Evolutionary conservation across 2,113 vertebrate genomes (phyloP).

Genomic region (Eublepharis macularius): DNA sequence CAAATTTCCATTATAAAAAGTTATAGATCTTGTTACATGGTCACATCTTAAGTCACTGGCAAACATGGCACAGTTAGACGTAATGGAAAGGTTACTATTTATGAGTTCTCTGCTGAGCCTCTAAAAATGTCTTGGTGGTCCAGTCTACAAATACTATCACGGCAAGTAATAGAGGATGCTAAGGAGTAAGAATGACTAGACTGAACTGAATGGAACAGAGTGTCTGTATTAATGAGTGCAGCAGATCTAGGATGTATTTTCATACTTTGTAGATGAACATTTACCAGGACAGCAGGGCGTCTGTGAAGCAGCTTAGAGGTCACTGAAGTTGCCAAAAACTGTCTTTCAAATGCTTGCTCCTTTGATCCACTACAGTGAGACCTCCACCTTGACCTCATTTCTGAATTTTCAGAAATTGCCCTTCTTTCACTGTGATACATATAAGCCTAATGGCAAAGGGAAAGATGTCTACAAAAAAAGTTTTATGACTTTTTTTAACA

Average conservation of each 20-base stretch:
- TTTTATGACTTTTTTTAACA: constrained; percentile 68
- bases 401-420: constrained; percentile 31
- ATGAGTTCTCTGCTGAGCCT: no score
- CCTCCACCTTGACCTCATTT: constrained; percentile 37
- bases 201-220: neutral
- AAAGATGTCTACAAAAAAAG: constrained; percentile 47
- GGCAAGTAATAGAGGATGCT: neutral
- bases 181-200: neutral
- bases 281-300: neutral
- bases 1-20: neutral
- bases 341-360: neutral
- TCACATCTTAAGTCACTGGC: neutral
- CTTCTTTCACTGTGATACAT: constrained; percentile 44
- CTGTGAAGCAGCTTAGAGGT: neutral
- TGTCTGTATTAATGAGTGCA: neutral
- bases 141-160: no score
- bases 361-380: constrained; percentile 35
- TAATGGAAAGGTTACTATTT: neutral
- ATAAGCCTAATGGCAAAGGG: constrained; percentile 18
- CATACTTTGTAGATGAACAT: neutral
- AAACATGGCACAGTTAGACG: neutral
- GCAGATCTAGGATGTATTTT: neutral
- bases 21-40: neutral
- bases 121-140: neutral
- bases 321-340: neutral